A percentile compares a stretch with the other conserved stretches of the same genome.
These are phyloP conservation scores for Frieseomelitta varia DNA, from an alignment of 1,140 invertebrate species.

Conservation along the genomic window DNA sequence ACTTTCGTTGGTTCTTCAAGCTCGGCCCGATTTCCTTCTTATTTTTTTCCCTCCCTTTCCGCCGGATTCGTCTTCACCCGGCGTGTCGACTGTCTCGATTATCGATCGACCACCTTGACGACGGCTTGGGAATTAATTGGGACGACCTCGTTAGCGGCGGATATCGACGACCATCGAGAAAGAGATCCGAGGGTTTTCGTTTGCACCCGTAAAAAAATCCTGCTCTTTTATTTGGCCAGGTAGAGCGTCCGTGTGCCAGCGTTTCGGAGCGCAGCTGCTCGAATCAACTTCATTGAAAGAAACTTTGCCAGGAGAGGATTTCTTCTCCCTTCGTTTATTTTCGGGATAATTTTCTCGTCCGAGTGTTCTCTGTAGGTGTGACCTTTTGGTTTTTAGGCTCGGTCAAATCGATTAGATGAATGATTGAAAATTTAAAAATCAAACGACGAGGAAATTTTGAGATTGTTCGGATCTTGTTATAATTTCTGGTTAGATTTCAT, in stretches of 20 bases:
- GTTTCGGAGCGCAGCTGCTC: slow-evolving; percentile 26
- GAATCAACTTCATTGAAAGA: slow-evolving; percentile 37
- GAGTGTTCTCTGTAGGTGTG: neutral
- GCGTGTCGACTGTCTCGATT: slow-evolving; percentile 62
- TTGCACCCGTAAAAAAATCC: slow-evolving; percentile 58
- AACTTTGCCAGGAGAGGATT: neutral
- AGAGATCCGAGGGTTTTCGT: slow-evolving; percentile 47
- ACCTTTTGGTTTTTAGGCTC: neutral
- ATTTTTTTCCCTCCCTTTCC: slow-evolving; percentile 41
- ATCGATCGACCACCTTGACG: slow-evolving; percentile 61
- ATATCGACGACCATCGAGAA: slow-evolving; percentile 58
- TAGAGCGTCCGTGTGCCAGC: slow-evolving; percentile 6
- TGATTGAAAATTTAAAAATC: neutral
- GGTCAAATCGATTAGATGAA: neutral
- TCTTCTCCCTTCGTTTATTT: neutral
- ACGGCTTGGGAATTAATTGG: slow-evolving; percentile 64
- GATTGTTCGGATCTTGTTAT: too few relatives aligned
- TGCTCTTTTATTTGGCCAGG: slow-evolving; percentile 53
- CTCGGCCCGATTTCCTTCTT: slow-evolving; percentile 21
- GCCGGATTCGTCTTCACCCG: slow-evolving; percentile 57
- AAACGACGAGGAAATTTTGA: neutral
- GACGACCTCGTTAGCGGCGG: slow-evolving; percentile 65
- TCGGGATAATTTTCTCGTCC: neutral
- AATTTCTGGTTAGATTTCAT: too few relatives aligned
- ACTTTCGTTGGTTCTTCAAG: neutral